Percentiles rank a stretch among this genome's conserved stretches.
Evolutionary conservation across 2,888 invertebrate genomes (phyloP).

Genomic region (Abrostola tripartita): DNA sequence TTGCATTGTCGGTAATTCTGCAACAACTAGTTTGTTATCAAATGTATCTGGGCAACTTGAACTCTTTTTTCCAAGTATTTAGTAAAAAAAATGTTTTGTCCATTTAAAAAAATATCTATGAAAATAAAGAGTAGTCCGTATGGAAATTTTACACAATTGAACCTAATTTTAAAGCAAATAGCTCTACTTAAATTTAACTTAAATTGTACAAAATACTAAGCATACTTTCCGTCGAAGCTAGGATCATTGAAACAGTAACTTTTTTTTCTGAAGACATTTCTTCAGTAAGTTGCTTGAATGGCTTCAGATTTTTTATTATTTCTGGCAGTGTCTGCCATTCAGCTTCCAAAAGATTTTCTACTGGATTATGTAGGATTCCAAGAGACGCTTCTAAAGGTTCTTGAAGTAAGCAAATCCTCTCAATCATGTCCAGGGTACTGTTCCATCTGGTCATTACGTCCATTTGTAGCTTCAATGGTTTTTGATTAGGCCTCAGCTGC

Average conservation of each 20-base stretch:
- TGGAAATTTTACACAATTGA: too few relatives aligned
- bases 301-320: slow-evolving; percentile 53
- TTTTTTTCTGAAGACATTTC: slow-evolving; percentile 53
- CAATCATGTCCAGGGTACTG: slow-evolving; percentile 53
- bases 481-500: slow-evolving; percentile 25
- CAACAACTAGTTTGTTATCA: too few relatives aligned
- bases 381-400: slow-evolving; percentile 50
- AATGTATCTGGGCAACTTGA: background rate
- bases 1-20: too few relatives aligned
- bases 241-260: slow-evolving; percentile 45
- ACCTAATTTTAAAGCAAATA: too few relatives aligned
- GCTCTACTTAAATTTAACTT: too few relatives aligned
- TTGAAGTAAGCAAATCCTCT: slow-evolving; percentile 50
- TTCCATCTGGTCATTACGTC: slow-evolving; percentile 51
- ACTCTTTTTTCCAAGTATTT: too few relatives aligned
- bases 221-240: slow-evolving; percentile 46
- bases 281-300: slow-evolving; percentile 51
- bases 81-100: too few relatives aligned
- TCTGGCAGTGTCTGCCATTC: slow-evolving; percentile 54
- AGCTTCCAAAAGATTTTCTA: slow-evolving; percentile 47
- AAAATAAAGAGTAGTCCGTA: too few relatives aligned
- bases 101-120: too few relatives aligned
- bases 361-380: slow-evolving; percentile 51
- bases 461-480: slow-evolving; percentile 46
- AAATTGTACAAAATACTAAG: slow-evolving; percentile 27